These are phyloP conservation scores for Rhabdophis nuchalis DNA, from an alignment of 2,797 vertebrate species.

Conservation along the genomic window DNA sequence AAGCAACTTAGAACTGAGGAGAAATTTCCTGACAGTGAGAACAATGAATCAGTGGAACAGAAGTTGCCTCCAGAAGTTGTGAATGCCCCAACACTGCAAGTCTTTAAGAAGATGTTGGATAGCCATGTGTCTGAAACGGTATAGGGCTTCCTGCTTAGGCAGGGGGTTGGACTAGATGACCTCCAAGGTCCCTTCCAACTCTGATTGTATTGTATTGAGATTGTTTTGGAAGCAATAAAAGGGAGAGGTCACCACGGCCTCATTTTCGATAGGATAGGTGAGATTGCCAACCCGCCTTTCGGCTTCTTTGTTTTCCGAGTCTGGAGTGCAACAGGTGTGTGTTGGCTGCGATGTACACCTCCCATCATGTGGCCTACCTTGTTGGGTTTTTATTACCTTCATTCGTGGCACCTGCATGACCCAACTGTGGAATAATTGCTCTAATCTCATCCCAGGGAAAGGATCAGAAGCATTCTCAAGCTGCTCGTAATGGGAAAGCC, in stretches of 20 bases:
- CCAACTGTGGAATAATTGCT: constrained; percentile 62
- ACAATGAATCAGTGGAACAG: no score
- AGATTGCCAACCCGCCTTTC: neutral
- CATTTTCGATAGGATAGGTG: neutral
- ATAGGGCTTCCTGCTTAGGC: no score
- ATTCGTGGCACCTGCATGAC: constrained; percentile 54
- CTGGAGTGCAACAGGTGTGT: neutral
- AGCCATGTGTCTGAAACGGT: no score
- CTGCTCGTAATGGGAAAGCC: constrained; percentile 68
- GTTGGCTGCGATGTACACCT: constrained; percentile 36
- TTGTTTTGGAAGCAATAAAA: neutral
- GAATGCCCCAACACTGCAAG: no score
- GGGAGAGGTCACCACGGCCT: neutral
- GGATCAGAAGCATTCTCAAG: constrained; percentile 69
- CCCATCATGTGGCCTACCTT: constrained; percentile 41
- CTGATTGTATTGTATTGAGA: no score
- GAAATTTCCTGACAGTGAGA: no score
- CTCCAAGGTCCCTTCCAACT: no score
- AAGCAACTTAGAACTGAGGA: no score
- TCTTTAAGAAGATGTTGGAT: no score
- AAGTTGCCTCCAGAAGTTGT: no score
- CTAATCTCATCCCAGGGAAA: constrained; percentile 71
- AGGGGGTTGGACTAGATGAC: no score
- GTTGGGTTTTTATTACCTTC: constrained; percentile 68
- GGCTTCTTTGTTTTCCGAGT: constrained; percentile 3